Base-by-base conservation (phyloP, 2,888 invertebrate genomes). In the Chloroclysta siterata region DNA sequence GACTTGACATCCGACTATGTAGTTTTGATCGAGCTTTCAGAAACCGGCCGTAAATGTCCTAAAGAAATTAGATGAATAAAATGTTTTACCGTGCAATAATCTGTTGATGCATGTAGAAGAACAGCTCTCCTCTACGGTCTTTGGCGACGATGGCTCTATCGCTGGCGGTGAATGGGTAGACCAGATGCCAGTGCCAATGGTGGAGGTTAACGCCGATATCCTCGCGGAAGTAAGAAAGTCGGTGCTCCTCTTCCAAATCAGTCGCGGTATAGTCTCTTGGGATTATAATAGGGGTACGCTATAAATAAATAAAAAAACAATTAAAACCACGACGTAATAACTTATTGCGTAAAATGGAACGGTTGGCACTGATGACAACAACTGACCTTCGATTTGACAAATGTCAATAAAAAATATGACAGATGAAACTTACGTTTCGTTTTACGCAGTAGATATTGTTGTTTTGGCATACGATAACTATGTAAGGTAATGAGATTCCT, bases 121-220 rank as follows among this genome's bases (percentile, higher is more conserved):
- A 97, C 0, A 97, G 88, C 87, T 97, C 97, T 33, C 97, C 97
- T 39, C 96, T 94, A 58, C 97, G 94, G 80, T 97, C 95, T 80
- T 97, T 97, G 53, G 93, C 93, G 5, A 97, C 96, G 46, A 96
- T 94, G 46, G 89, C 85, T 50, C 80, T 81, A 13, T 80, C 77
- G 15, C 94, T 93, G 39, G 88, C 94, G 41, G 94, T 93, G 77
- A 94, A 95, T 0, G 96, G 96, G 79, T 96, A 97, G 0, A 97
- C 96, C 65, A 97, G 92, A 91, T 97, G 97, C 97, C 96, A 97
- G 77, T 97, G 96, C 90, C 96, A 97, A 78, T 97, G 96, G 80
- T 97, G 97, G 41, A 96, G 93, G 84, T 97, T 97, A 65, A 96
- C 88, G n/a, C 96, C 96, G 46, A 96, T 85, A 80, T 97, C 97